Evolutionary conservation across 2,113 vertebrate genomes (phyloP).

Genomic region (Acanthisitta chloris): DNA sequence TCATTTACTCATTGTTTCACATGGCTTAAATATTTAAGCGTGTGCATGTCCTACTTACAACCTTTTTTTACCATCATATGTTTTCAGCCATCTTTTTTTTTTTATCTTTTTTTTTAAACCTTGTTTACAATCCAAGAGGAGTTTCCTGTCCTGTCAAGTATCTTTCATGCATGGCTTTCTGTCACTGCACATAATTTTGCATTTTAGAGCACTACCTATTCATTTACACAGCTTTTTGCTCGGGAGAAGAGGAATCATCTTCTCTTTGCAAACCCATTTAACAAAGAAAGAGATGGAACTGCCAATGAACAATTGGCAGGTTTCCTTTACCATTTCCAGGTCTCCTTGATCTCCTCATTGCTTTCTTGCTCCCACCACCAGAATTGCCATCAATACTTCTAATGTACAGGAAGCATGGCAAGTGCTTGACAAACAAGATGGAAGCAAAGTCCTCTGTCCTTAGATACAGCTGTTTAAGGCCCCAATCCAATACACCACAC

Average conservation of each 20-base stretch:
- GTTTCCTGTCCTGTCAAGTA: background rate
- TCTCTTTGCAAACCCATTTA: conserved; percentile 51
- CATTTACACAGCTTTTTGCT: background rate
- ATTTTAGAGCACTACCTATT: conserved; percentile 59
- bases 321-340: background rate
- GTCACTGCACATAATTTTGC: background rate
- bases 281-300: conserved; percentile 45
- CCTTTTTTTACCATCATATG: background rate
- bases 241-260: conserved; percentile 40
- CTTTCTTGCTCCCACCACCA: background rate
- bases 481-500: background rate
- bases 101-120: background rate
- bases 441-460: background rate
- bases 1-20: background rate
- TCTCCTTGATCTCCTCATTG: background rate
- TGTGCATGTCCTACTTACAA: background rate
- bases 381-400: background rate
- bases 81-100: background rate
- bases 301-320: conserved; percentile 2
- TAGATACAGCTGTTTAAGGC: background rate
- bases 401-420: background rate
- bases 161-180: background rate
- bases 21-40: background rate
- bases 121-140: background rate
- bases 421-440: background rate